Evolutionary conservation across 2,888 invertebrate species (phyloP).

Genomic region (Dryobotodes eremita): DNA sequence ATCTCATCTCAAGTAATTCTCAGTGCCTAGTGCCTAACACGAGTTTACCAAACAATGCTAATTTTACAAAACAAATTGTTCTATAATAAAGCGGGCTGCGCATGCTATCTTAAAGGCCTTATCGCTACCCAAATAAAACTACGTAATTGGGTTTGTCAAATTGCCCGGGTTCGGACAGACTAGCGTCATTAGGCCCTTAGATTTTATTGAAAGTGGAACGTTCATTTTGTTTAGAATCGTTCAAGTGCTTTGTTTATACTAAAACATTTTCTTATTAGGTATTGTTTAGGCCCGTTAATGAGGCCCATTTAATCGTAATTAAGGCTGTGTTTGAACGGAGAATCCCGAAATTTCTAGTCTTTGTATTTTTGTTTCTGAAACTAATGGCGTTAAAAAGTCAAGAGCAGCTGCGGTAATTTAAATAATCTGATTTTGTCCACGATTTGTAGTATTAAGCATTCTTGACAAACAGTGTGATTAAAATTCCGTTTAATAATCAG

Average conservation of each 20-base stretch:
- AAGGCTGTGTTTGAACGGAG: constrained; percentile 45
- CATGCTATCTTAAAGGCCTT: constrained; percentile 64
- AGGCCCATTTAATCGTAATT: constrained; percentile 64
- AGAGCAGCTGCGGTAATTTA: neutral
- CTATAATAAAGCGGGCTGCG: constrained; percentile 39
- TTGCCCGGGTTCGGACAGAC: constrained; percentile 71
- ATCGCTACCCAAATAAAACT: constrained; percentile 75
- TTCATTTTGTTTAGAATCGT: constrained; percentile 68
- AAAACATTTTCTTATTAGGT: constrained; percentile 67
- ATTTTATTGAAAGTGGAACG: constrained; percentile 73
- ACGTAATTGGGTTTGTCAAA: constrained; percentile 79
- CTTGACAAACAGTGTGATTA: too few relatives aligned
- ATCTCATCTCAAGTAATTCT: constrained; percentile 30
- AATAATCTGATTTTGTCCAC: neutral
- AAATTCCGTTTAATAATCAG: too few relatives aligned
- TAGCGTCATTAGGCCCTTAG: constrained; percentile 74
- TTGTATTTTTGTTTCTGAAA: constrained; percentile 40
- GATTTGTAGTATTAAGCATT: neutral
- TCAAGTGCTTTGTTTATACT: constrained; percentile 65
- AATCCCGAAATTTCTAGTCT: constrained; percentile 46
- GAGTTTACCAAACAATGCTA: constrained; percentile 42
- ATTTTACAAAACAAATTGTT: constrained; percentile 60
- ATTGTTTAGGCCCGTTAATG: constrained; percentile 62
- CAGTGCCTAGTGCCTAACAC: neutral
- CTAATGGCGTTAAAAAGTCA: constrained; percentile 6